Base-by-base conservation (phyloP, 92 coral and sea anemone genomes). In the Virgularia gustaviana region DNA sequence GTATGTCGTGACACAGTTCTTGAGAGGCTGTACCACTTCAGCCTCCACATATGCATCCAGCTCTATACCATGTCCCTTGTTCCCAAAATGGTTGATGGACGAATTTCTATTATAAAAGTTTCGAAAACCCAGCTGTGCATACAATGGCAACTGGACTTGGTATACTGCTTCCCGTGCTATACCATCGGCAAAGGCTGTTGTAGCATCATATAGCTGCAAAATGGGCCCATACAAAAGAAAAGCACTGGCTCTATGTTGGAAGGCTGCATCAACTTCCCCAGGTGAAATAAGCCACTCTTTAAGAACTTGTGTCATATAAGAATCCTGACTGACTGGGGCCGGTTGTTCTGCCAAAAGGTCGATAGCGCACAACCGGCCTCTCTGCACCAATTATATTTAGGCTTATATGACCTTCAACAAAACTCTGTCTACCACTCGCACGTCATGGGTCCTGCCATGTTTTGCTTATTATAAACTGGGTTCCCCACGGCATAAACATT, bases 31-130 rank as follows among this genome's bases (percentile, higher is more conserved):
- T 10, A 70, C 76, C 32, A 49, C 76, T 51, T 70, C 76, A 10
- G 62, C 23, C 34, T 70, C 62, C 11, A 70, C 76, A 70, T 32
- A 70, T 13, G 45, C 76, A 70, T 70, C 76, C 24, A 70, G 43
- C 76, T 70, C 76, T 47, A 70, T 49, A 8, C 63, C 76, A 70
- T 49, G 62, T 30, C 76, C 76, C 31, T 70, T 70, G 18, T 54
- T 54, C 38, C 71, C 71, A n/a, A 64, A 54, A 64, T 38, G 71
- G 31, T 70, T 70, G 22, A 70, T 36, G 30, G 18, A 70, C 19
- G 61, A 70, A 30, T 70, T 70, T 54, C 31, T 49, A 28, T 70
- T 27, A 39, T 6, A 44, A 36, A 41, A 66, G 74, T 66, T 66
- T 20, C 74, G 20, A 19, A 66, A 66, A 13, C 76, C 76, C 28